A percentile compares a stretch with the other conserved stretches of the same genome.
Evolutionary conservation across 2,113 vertebrate genomes (phyloP).

Genomic region (Balaenoptera acutorostrata): DNA sequence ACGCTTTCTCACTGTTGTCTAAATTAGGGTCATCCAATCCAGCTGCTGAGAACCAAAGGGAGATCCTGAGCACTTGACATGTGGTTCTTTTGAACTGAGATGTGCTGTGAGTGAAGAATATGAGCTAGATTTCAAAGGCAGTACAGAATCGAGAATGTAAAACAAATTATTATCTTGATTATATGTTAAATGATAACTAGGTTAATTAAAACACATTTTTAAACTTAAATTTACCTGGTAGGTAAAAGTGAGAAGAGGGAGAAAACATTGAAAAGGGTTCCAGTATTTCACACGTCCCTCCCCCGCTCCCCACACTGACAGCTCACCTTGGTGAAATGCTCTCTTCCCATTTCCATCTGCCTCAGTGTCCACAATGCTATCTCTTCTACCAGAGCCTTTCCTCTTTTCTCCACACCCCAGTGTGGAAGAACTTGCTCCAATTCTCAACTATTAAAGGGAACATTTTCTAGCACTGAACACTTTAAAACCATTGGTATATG

Average conservation of each 20-base stretch:
- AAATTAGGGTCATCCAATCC: not conserved
- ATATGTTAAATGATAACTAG: not conserved
- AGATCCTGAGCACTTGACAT: not conserved
- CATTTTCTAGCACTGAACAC: not conserved
- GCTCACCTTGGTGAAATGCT: not conserved
- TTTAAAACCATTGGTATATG: not conserved
- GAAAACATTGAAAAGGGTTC: not conserved
- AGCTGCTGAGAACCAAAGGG: not conserved
- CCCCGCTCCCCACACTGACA: rapidly evolving
- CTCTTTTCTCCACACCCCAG: not conserved
- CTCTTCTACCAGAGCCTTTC: not conserved
- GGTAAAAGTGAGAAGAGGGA: not conserved
- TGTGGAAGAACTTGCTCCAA: not conserved
- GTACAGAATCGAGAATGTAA: not conserved
- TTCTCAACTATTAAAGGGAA: not conserved
- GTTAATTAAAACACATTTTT: not conserved
- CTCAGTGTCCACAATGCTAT: not conserved
- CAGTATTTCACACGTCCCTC: not conserved
- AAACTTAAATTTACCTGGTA: not conserved
- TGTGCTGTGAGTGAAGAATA: not conserved
- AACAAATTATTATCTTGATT: not conserved
- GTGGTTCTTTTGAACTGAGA: not conserved
- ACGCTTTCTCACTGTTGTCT: not conserved
- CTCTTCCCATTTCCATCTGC: not conserved
- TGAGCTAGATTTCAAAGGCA: not conserved